These are phyloP conservation scores for Caenorhabditis elegans DNA, from an alignment of 1,140 invertebrate genomes.

Conservation along the genomic window WBcel235 BX284604.4:10372001-10372500, in stretches of 20 bases:
- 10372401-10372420: not conserved
- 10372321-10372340: too few species aligned
- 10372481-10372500: not conserved
- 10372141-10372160: not conserved
- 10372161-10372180: constrained; percentile 23
- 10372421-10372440: constrained; percentile 27
- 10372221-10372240: not conserved
- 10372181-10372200: constrained; percentile 24
- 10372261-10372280: constrained; percentile 4
- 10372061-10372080: not conserved
- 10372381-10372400: constrained; percentile 27
- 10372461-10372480: constrained; percentile 12
- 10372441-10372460: constrained; percentile 15
- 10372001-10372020: constrained; percentile 77
- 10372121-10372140: not conserved
- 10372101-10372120: constrained; percentile 41
- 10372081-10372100: constrained; percentile 12
- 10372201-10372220: constrained; percentile 21
- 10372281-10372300: constrained; percentile 38
- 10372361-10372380: constrained; percentile 40
- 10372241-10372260: constrained; percentile 21
- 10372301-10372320: not conserved
- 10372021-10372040: constrained; percentile 67
- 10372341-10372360: constrained; percentile 7
- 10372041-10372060: constrained; percentile 35